Conservation (phyloP, 2,888 invertebrate species). For the Cephalotes varians region DNA sequence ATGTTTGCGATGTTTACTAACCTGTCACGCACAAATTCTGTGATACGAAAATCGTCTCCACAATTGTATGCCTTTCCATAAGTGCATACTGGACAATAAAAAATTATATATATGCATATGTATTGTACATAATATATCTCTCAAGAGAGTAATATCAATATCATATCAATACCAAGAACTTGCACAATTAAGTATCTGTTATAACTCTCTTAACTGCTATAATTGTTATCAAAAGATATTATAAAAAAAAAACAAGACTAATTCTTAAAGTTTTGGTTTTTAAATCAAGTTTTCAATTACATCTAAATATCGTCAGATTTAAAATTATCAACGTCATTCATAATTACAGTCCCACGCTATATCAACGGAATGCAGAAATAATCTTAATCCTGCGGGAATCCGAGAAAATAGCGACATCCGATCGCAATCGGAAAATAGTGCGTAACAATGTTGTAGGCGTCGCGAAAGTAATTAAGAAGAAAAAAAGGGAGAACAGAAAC, state of each 20-base stretch:
- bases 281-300: background rate
- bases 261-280: background rate
- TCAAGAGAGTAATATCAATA: too few relatives aligned
- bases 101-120: background rate
- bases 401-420: conserved; percentile 10
- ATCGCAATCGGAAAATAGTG: background rate
- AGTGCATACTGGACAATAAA: background rate
- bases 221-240: background rate
- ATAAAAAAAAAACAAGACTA: background rate
- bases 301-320: background rate
- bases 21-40: background rate
- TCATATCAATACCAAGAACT: background rate
- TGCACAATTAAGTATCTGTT: background rate
- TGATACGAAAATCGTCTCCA: background rate
- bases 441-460: background rate
- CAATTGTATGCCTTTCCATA: background rate
- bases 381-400: conserved; percentile 42
- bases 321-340: background rate
- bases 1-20: background rate
- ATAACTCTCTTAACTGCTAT: background rate
- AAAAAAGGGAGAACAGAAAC: background rate
- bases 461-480: background rate
- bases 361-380: conserved; percentile 59
- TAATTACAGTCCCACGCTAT: background rate
- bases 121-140: background rate